Percentiles rank a stretch among this genome's conserved stretches.
phyloP scores from a whole-genome alignment of 2,888 invertebrate species.

The Ophioninae sp. region DNA sequence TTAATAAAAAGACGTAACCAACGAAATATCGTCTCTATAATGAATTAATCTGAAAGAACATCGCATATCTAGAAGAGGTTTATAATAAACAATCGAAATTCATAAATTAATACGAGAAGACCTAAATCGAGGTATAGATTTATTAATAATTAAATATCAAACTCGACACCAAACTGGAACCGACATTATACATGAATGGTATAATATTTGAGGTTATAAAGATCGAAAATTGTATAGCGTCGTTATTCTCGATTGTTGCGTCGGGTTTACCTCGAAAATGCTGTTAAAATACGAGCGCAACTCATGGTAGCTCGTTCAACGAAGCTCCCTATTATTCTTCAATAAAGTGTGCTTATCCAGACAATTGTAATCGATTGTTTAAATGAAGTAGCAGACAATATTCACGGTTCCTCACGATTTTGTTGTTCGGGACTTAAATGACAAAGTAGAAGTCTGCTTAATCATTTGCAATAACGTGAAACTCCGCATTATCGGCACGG shows the following conservation, averaged over 20 bases:
- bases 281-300: slow-evolving; percentile 64
- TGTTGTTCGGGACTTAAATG: neutral
- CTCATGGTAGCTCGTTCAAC: slow-evolving; percentile 52
- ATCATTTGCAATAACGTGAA: neutral
- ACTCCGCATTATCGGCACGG: neutral
- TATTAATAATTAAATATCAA: neutral
- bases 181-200: neutral
- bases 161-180: neutral
- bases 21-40: neutral
- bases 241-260: neutral
- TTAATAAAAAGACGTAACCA: no score
- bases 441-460: slow-evolving; percentile 1
- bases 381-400: slow-evolving; percentile 46
- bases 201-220: slow-evolving; percentile 22
- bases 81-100: neutral
- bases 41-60: neutral
- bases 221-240: neutral
- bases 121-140: neutral
- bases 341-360: neutral
- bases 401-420: slow-evolving; percentile 7
- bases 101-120: neutral
- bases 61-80: neutral
- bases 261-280: slow-evolving; percentile 70
- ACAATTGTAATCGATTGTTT: slow-evolving; percentile 9
- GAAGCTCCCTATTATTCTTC: neutral